A percentile compares a stretch with the other conserved stretches of the same genome.
phyloP scores from a whole-genome alignment of 2,797 vertebrate genomes.

The Micromesistius poutassou region DNA sequence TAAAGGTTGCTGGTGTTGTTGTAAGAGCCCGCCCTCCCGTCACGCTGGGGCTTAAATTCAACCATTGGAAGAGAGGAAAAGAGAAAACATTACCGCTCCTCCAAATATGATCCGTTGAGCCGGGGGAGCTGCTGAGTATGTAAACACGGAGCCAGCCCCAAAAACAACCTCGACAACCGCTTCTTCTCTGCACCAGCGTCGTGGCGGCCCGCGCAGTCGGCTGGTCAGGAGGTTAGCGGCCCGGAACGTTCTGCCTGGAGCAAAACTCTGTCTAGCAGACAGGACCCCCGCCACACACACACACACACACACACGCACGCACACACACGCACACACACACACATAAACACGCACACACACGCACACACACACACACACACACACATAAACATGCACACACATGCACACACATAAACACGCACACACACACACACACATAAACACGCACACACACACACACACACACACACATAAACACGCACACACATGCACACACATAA shows the following conservation, averaged over 20 bases:
- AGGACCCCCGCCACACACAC: conserved; percentile 1
- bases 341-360: too few species aligned
- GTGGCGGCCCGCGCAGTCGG: conserved; percentile 23
- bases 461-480: too few species aligned
- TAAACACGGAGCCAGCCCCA: conserved; percentile 28
- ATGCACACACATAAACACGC: too few species aligned
- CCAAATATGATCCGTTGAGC: conserved; percentile 2
- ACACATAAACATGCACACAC: too few species aligned
- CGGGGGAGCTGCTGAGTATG: conserved; percentile 25
- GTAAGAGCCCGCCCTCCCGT: conserved; percentile 8
- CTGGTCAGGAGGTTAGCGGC: conserved; percentile 10
- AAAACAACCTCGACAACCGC: conserved; percentile 30
- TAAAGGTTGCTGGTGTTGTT: conserved; percentile 16
- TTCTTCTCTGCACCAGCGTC: conserved; percentile 30
- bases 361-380: too few species aligned
- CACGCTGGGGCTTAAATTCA: neutral
- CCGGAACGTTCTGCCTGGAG: conserved; percentile 40
- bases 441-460: too few species aligned
- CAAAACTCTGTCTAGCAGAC: conserved; percentile 32
- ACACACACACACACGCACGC: too few species aligned
- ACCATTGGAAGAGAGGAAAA: neutral
- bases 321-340: too few species aligned
- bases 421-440: too few species aligned
- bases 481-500: too few species aligned
- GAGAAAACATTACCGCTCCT: neutral